Conservation (phyloP, 2,113 vertebrate genomes). For the Ia io region DNA sequence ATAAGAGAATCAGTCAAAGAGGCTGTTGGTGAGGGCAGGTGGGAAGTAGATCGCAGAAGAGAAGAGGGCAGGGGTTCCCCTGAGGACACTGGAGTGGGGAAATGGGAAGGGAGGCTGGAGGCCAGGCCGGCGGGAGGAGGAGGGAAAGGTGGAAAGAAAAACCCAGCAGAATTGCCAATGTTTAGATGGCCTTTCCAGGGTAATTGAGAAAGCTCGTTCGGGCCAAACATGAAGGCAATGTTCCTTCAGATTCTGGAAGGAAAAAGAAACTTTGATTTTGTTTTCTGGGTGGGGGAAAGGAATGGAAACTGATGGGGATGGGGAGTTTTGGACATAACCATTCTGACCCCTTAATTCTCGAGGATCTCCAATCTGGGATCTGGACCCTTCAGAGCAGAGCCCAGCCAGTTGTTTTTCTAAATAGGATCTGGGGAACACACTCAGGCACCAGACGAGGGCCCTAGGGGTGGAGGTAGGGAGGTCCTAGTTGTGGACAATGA, state of each 20-base stretch:
- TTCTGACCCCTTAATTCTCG: neutral
- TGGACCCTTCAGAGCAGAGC: neutral
- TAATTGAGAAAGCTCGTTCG: constrained; percentile 38
- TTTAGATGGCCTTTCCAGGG: constrained; percentile 56
- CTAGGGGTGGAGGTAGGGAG: neutral
- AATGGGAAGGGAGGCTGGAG: constrained; percentile 47
- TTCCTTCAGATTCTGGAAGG: constrained; percentile 5
- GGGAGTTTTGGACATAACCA: neutral
- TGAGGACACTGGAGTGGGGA: constrained; percentile 49
- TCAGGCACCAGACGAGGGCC: neutral
- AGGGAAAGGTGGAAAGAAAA: constrained; percentile 68
- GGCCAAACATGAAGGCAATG: constrained; percentile 55
- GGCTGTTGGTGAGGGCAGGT: neutral
- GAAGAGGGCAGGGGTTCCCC: constrained; percentile 32
- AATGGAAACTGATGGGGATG: constrained; percentile 45
- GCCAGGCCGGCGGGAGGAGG: neutral
- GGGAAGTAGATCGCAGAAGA: neutral
- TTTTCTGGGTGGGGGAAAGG: constrained; percentile 40
- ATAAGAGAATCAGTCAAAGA: neutral
- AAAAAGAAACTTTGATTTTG: constrained; percentile 40
- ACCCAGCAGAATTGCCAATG: constrained; percentile 29
- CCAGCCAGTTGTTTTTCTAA: neutral
- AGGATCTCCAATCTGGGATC: neutral
- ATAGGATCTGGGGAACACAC: neutral
- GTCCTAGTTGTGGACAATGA: neutral